These are phyloP conservation scores for Leptinotarsa juncta DNA, from an alignment of 2,888 invertebrate genomes.

Conservation along the genomic window DNA sequence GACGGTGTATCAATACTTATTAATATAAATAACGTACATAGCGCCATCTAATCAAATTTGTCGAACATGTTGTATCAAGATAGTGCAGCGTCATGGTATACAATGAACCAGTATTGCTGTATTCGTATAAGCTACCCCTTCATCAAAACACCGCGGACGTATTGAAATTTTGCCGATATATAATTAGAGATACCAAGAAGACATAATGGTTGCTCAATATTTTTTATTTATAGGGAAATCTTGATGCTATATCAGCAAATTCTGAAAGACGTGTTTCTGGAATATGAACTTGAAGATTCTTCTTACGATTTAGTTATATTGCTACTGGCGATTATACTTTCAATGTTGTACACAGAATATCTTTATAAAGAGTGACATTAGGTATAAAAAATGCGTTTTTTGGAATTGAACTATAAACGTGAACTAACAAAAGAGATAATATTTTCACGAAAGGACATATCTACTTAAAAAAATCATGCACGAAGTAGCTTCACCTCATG, in stretches of 20 bases:
- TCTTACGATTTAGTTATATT: too few relatives aligned
- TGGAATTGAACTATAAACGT: too few relatives aligned
- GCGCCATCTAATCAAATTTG: constrained; percentile 7
- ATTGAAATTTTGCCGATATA: constrained; percentile 18
- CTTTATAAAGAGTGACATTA: too few relatives aligned
- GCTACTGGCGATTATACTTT: too few relatives aligned
- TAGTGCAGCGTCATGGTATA: constrained; percentile 13
- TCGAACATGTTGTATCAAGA: neutral
- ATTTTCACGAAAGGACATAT: too few relatives aligned
- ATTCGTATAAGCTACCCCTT: constrained; percentile 16
- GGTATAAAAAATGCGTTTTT: too few relatives aligned
- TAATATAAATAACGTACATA: constrained; percentile 4
- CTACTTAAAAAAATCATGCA: too few relatives aligned
- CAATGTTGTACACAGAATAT: too few relatives aligned
- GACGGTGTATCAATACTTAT: constrained; percentile 21
- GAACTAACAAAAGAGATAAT: too few relatives aligned
- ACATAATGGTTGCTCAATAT: neutral
- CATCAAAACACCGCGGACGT: constrained; percentile 19
- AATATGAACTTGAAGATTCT: too few relatives aligned
- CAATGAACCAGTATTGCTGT: constrained; percentile 9
- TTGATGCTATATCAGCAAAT: neutral
- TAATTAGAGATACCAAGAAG: constrained; percentile 18
- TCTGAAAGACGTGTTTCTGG: neutral
- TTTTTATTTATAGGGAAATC: neutral
- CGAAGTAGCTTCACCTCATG: too few relatives aligned